Evolutionary conservation across 1,140 invertebrate species (phyloP).

Genomic region (Pseudoatta argentina): DNA sequence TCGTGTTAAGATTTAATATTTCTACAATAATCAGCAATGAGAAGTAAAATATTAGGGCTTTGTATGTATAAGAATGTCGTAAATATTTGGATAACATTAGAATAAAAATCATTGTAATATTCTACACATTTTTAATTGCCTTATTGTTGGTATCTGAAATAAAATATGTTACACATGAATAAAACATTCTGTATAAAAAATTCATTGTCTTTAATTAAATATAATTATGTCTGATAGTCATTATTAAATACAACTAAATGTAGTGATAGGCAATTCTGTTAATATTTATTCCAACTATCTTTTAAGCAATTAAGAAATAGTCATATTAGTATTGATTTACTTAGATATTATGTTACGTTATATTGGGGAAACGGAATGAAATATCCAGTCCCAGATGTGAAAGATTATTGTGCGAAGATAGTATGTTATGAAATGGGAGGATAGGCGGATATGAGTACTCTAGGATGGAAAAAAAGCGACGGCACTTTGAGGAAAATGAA

Average conservation of each 20-base stretch:
- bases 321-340: constrained; percentile 26
- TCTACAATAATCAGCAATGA: neutral
- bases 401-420: constrained; percentile 60
- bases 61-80: too few species aligned
- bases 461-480: constrained; percentile 69
- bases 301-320: constrained; percentile 1
- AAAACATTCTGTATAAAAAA: neutral
- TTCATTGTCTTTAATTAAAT: neutral
- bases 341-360: constrained; percentile 36
- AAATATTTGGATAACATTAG: neutral
- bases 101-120: neutral
- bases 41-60: neutral
- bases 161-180: neutral
- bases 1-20: neutral
- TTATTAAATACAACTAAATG: neutral
- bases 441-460: constrained; percentile 67
- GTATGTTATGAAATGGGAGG: constrained; percentile 69
- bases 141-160: neutral
- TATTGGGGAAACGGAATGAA: constrained; percentile 34
- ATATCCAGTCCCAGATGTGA: constrained; percentile 28
- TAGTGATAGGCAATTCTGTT: neutral
- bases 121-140: neutral
- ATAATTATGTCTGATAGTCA: neutral
- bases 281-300: neutral
- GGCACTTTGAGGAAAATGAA: constrained; percentile 82